Percentiles rank a stretch among this genome's conserved stretches.
These are phyloP conservation scores for Caenorhabditis latens DNA, from an alignment of 1,140 invertebrate species.

Conservation along the genomic window DNA sequence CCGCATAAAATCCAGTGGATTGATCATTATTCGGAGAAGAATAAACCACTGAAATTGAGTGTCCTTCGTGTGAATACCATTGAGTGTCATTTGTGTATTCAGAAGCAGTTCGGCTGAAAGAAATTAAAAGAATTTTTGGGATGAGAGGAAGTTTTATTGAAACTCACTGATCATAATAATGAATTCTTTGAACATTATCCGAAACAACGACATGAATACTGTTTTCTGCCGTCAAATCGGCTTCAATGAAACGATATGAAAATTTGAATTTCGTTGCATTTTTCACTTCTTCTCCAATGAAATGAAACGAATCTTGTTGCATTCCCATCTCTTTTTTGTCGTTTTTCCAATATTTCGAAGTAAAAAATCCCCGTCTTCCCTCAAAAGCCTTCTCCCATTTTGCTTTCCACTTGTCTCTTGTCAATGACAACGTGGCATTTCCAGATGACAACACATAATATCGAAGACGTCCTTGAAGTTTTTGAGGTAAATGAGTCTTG, in stretches of 20 bases:
- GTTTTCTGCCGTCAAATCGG: slow-evolving; percentile 18
- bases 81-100: slow-evolving; percentile 35
- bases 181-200: slow-evolving; percentile 29
- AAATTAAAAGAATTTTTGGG: not conserved
- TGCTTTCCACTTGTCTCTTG: slow-evolving; percentile 25
- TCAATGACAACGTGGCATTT: slow-evolving; percentile 23
- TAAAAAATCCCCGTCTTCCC: slow-evolving; percentile 28
- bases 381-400: slow-evolving; percentile 21
- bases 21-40: not conserved
- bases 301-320: slow-evolving; percentile 33
- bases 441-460: slow-evolving; percentile 39
- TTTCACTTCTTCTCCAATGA: not conserved
- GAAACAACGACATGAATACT: slow-evolving; percentile 14
- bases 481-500: slow-evolving; percentile 16
- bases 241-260: slow-evolving; percentile 1
- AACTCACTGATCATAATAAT: slow-evolving; percentile 45
- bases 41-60: slow-evolving; percentile 34
- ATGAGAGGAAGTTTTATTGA: not conserved
- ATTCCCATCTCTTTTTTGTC: not conserved
- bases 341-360: slow-evolving; percentile 23
- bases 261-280: slow-evolving; percentile 19
- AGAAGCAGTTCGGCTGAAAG: not conserved
- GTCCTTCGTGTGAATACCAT: slow-evolving; percentile 29
- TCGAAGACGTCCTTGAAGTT: slow-evolving; percentile 32
- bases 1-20: slow-evolving; percentile 14